Evolutionary conservation across 2,113 vertebrate species (phyloP).

Genomic region (Sturnus vulgaris): DNA sequence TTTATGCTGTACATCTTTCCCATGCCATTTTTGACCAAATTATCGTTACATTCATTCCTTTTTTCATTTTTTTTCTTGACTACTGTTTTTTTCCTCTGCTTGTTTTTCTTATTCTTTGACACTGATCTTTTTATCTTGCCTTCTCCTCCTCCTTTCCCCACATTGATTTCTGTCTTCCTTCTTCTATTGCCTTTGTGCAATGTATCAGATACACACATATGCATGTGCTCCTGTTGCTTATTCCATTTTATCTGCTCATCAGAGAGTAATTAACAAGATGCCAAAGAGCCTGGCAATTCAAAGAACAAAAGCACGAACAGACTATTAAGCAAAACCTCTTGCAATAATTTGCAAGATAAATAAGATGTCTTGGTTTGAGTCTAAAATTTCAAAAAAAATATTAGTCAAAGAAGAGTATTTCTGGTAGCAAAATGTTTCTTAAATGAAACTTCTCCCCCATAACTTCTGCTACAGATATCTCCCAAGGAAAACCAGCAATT

Average conservation of each 20-base stretch:
- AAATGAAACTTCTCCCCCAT: neutral
- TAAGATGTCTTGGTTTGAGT: neutral
- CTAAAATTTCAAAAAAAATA: neutral
- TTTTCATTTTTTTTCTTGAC: neutral
- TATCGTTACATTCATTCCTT: neutral
- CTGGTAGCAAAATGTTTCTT: neutral
- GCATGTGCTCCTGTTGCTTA: neutral
- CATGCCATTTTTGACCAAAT: neutral
- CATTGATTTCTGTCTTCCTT: neutral
- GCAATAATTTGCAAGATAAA: neutral
- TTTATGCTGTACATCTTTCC: neutral
- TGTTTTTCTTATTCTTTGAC: neutral
- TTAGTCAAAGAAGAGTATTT: neutral
- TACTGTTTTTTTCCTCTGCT: neutral
- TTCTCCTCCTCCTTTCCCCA: fast-evolving
- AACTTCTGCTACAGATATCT: neutral
- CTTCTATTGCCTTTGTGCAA: neutral
- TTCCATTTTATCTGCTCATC: neutral
- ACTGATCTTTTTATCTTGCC: neutral
- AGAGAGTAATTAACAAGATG: neutral
- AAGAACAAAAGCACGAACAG: neutral
- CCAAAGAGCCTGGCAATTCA: neutral
- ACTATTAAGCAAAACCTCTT: neutral
- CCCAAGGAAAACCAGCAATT: neutral
- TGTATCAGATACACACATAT: fast-evolving